Conservation (phyloP, 1,140 invertebrate species). For the Pomacea maculata region DNA sequence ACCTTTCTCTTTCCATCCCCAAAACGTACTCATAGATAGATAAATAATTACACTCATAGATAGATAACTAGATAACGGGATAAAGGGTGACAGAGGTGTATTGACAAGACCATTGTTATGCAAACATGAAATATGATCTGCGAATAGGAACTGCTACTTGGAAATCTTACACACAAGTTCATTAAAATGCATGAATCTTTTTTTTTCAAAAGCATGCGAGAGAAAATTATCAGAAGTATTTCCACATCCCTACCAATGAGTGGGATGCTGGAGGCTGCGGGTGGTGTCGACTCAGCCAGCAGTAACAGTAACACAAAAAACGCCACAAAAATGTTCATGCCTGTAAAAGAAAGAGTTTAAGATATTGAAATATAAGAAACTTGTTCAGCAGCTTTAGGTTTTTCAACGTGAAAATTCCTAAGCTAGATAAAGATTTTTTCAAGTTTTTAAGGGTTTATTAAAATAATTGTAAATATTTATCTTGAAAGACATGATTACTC, state of each 20-base stretch:
- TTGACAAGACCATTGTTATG: not conserved
- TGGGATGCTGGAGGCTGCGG: slow-evolving; percentile 63
- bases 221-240: not conserved
- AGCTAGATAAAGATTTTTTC: too few relatives aligned
- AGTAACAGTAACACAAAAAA: slow-evolving; percentile 63
- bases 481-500: too few relatives aligned
- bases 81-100: not conserved
- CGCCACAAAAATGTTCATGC: slow-evolving; percentile 66
- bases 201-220: not conserved
- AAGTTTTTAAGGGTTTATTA: too few relatives aligned
- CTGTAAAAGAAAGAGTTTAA: slow-evolving; percentile 32
- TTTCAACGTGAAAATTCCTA: too few relatives aligned
- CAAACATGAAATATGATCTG: not conserved
- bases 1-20: too few relatives aligned
- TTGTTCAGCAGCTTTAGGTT: too few relatives aligned
- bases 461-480: too few relatives aligned
- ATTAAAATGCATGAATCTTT: not conserved
- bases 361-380: too few relatives aligned
- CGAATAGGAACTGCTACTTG: not conserved
- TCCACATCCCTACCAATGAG: slow-evolving; percentile 57
- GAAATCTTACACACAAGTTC: not conserved
- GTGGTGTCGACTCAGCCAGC: slow-evolving; percentile 63
- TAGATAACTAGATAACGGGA: not conserved
- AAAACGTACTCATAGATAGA: not conserved
- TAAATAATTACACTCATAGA: not conserved